Conservation (phyloP, 2,888 invertebrate species). For the Sesia bembeciformis region DNA sequence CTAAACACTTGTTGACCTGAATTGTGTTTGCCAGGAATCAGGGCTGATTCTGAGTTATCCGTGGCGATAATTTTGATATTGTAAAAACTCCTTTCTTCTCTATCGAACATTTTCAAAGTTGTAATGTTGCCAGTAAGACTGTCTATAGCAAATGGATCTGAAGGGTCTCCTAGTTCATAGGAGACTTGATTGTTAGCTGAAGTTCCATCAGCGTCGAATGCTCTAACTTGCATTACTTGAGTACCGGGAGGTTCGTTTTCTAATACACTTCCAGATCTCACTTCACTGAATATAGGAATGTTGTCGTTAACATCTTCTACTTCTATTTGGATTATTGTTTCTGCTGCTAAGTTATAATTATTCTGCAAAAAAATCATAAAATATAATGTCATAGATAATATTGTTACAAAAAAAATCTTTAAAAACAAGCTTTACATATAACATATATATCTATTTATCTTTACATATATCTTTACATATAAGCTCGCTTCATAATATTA, state of each 20-base stretch:
- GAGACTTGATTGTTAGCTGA: constrained; percentile 86
- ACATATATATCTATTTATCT: no score
- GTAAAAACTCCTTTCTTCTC: constrained; percentile 89
- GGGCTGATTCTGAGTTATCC: constrained; percentile 91
- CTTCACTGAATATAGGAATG: constrained; percentile 88
- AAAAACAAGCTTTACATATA: no score
- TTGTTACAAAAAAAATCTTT: no score
- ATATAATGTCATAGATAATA: neutral
- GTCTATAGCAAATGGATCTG: constrained; percentile 88
- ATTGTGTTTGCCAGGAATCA: constrained; percentile 79
- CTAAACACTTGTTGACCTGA: constrained; percentile 86
- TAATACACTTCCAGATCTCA: constrained; percentile 85
- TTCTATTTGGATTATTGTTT: constrained; percentile 84
- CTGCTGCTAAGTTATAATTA: constrained; percentile 84
- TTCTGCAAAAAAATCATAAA: constrained; percentile 66
- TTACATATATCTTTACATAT: neutral
- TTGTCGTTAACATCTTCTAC: constrained; percentile 94
- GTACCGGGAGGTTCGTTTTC: constrained; percentile 90
- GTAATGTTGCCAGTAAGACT: constrained; percentile 90
- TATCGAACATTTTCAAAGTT: constrained; percentile 86
- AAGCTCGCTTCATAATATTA: neutral
- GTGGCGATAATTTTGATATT: constrained; percentile 92
- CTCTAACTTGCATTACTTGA: constrained; percentile 89
- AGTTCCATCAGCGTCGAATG: constrained; percentile 91
- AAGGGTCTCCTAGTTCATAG: constrained; percentile 81